These are phyloP conservation scores for Campopleginae sp. DNA, from an alignment of 2,888 invertebrate genomes.

Conservation along the genomic window DNA sequence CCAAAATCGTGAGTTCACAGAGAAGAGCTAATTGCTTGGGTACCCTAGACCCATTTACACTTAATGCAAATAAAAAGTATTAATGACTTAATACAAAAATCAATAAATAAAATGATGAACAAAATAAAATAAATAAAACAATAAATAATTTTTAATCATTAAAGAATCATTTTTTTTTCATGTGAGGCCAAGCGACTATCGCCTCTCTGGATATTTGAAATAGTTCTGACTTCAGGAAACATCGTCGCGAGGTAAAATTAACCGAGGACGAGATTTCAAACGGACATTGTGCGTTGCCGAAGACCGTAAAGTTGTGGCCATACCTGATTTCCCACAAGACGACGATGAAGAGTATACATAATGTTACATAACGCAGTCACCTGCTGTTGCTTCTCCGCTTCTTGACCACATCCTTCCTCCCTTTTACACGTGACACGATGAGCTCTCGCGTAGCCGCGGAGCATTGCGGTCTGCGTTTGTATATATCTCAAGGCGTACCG, in stretches of 20 bases:
- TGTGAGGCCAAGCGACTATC: too few species aligned
- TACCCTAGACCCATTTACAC: background rate
- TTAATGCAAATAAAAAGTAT: too few species aligned
- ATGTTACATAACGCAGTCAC: constrained; percentile 76
- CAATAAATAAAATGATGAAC: too few species aligned
- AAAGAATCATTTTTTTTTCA: background rate
- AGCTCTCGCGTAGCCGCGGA: background rate
- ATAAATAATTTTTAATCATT: too few species aligned
- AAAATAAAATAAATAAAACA: too few species aligned
- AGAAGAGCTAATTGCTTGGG: background rate
- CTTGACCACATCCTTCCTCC: constrained; percentile 83
- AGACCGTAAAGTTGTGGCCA: constrained; percentile 33
- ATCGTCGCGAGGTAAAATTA: background rate
- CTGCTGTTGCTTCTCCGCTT: constrained; percentile 71
- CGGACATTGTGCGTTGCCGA: background rate
- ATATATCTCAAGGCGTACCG: constrained; percentile 6
- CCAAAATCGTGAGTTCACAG: background rate
- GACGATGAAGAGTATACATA: constrained; percentile 11
- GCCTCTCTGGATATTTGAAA: background rate
- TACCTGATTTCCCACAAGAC: constrained; percentile 75
- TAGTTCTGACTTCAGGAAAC: background rate
- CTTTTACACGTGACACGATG: constrained; percentile 54
- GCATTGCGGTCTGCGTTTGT: constrained; percentile 38
- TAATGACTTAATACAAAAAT: too few species aligned
- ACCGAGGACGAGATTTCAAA: background rate